Conservation (phyloP, 1,140 invertebrate species). For the Pseudomyrmex sp. region DNA sequence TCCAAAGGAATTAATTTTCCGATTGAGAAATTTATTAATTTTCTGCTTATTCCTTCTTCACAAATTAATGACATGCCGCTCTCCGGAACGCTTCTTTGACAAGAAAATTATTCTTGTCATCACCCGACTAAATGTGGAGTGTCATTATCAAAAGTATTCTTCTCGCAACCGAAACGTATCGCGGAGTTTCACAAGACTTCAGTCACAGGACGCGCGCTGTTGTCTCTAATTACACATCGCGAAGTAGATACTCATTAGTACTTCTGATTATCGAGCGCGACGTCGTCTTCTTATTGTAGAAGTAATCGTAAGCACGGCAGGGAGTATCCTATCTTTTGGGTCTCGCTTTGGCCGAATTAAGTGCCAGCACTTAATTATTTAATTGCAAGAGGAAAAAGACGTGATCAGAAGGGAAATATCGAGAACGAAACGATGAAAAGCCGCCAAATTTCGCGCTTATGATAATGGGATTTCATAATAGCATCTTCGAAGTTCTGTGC, state of each 20-base stretch:
- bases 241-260: not conserved
- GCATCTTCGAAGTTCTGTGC: not conserved
- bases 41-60: not conserved
- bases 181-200: not conserved
- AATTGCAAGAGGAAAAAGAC: constrained; percentile 36
- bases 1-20: not conserved
- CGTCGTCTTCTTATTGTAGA: constrained; percentile 34
- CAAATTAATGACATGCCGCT: constrained; percentile 17
- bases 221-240: constrained; percentile 48
- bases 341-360: constrained; percentile 55
- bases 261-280: constrained; percentile 61
- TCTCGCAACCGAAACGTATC: constrained; percentile 5
- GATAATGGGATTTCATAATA: constrained; percentile 27
- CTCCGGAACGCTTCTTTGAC: constrained; percentile 1
- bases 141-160: constrained; percentile 16
- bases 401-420: not conserved
- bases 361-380: constrained; percentile 68
- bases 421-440: constrained; percentile 24
- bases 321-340: constrained; percentile 33
- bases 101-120: constrained; percentile 13
- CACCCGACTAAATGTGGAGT: not conserved
- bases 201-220: constrained; percentile 1
- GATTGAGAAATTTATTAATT: constrained; percentile 10
- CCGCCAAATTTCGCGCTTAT: constrained; percentile 26
- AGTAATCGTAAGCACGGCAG: constrained; percentile 19